Conservation (phyloP, 2,113 vertebrate genomes). For the Ciconia stormi region DNA sequence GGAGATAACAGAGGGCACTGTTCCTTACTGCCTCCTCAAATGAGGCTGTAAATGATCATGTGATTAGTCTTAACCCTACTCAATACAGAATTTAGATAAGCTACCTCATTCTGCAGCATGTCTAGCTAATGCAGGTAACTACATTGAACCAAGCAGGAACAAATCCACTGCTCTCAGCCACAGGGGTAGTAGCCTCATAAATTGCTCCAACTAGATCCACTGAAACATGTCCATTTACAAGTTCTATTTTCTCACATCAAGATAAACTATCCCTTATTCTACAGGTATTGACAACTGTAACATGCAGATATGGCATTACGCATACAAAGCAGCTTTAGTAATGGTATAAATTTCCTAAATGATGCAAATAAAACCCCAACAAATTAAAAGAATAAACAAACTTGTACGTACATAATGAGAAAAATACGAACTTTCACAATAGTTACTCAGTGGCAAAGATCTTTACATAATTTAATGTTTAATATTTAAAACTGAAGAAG, state of each 20-base stretch:
- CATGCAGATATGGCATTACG: background rate
- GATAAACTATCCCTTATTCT: background rate
- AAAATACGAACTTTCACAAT: background rate
- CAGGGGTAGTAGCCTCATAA: background rate
- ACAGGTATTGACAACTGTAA: background rate
- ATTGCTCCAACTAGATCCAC: background rate
- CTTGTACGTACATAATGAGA: background rate
- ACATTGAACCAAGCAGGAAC: background rate
- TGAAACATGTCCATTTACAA: background rate
- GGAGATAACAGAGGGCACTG: background rate
- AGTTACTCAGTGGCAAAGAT: background rate
- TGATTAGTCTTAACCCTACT: background rate
- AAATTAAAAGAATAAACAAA: background rate
- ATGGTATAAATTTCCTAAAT: background rate
- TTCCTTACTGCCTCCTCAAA: background rate
- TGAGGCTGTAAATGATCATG: background rate
- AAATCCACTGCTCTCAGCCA: background rate
- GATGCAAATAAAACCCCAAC: background rate
- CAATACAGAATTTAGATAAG: background rate
- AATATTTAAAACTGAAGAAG: background rate
- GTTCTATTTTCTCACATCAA: background rate
- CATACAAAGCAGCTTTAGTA: background rate
- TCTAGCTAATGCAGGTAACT: background rate
- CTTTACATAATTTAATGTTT: background rate
- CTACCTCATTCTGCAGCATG: background rate